These are phyloP conservation scores for Andinoacara biseriatus DNA, from an alignment of 2,113 vertebrate genomes.

Conservation along the genomic window DNA sequence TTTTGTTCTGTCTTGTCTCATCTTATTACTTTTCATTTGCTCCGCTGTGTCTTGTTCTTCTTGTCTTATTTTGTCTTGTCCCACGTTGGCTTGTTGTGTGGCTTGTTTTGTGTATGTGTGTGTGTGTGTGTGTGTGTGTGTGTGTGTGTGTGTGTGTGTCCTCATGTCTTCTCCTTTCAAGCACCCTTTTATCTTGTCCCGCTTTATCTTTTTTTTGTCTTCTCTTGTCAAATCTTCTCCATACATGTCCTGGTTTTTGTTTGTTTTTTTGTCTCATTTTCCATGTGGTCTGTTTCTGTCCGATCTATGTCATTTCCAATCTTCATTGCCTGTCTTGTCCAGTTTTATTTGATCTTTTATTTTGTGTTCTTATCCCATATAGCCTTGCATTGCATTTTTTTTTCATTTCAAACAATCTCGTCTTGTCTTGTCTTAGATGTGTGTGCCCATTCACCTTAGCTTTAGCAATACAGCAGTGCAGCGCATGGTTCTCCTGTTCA, in stretches of 20 bases:
- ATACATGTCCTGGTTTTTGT: not conserved
- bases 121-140: not conserved
- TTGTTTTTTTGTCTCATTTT: not conserved
- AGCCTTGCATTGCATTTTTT: not conserved
- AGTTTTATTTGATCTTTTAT: not conserved
- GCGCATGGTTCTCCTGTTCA: slow-evolving; percentile 86
- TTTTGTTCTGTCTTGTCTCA: not conserved
- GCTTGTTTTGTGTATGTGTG: too few species aligned
- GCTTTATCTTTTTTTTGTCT: not conserved
- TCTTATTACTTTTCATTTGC: not conserved
- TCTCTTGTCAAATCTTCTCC: not conserved
- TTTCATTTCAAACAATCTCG: not conserved
- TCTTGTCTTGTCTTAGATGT: not conserved
- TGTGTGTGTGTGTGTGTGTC: too few species aligned
- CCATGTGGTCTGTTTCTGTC: not conserved
- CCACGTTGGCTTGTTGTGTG: not conserved
- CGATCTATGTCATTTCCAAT: not conserved
- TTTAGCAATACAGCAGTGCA: slow-evolving; percentile 89
- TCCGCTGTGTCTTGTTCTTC: not conserved
- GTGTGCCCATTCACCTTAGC: slow-evolving; percentile 83
- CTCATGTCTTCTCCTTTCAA: not conserved
- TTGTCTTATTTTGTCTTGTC: not conserved
- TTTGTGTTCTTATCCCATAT: not conserved
- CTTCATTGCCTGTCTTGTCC: not conserved
- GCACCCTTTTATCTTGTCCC: not conserved